Percentiles rank a stretch among this genome's conserved stretches.
These are phyloP conservation scores for Rhamnusium bicolor DNA, from an alignment of 2,888 invertebrate species.

Conservation along the genomic window DNA sequence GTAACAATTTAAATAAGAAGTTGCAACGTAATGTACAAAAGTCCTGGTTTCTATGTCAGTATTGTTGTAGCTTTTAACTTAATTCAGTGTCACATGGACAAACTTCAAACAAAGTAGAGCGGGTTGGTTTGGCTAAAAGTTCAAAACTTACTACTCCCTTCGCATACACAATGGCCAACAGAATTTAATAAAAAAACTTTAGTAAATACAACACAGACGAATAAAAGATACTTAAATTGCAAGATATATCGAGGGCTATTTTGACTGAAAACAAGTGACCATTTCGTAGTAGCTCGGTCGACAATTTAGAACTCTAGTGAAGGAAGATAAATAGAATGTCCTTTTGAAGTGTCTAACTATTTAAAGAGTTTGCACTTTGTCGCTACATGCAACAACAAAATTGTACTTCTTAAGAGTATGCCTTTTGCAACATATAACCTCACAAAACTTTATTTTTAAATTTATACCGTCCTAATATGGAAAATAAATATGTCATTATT, in stretches of 20 bases:
- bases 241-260: background rate
- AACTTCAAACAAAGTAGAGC: constrained; percentile 23
- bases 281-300: too few species aligned
- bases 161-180: constrained; percentile 6
- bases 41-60: background rate
- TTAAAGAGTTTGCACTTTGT: too few species aligned
- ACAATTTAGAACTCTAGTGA: too few species aligned
- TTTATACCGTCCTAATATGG: too few species aligned
- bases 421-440: too few species aligned
- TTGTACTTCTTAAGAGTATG: too few species aligned
- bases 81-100: constrained; percentile 15
- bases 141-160: constrained; percentile 14
- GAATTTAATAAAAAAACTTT: constrained; percentile 21
- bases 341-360: too few species aligned
- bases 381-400: too few species aligned
- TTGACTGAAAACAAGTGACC: background rate
- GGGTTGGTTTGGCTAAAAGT: constrained; percentile 21
- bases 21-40: constrained; percentile 7
- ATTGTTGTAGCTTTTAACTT: constrained; percentile 19
- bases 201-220: constrained; percentile 3
- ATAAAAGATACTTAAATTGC: background rate
- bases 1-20: background rate
- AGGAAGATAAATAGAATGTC: too few species aligned
- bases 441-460: too few species aligned
- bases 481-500: too few species aligned